Percentiles rank a stretch among this genome's conserved stretches.
Conservation (phyloP, 2,888 invertebrate genomes). For the Caradrina clavipalpis region DNA sequence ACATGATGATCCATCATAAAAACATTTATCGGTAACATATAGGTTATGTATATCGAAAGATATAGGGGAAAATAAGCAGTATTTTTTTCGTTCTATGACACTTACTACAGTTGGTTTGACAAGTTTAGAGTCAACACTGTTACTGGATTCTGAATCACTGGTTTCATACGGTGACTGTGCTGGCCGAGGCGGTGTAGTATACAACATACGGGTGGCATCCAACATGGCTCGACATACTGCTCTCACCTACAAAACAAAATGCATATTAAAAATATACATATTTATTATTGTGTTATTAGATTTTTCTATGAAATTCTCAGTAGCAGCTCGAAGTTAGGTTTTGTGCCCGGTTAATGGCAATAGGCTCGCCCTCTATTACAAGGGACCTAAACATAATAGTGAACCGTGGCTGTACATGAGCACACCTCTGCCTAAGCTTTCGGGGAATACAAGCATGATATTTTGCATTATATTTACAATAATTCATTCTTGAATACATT, state of each 20-base stretch:
- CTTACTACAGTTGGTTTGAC: constrained; percentile 69
- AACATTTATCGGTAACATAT: background rate
- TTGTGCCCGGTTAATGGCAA: no score
- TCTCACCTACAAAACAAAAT: constrained; percentile 78
- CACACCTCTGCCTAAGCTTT: no score
- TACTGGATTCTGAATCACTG: constrained; percentile 90
- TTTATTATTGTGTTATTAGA: no score
- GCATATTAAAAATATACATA: no score
- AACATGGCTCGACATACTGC: constrained; percentile 95
- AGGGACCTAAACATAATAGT: no score
- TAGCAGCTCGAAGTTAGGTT: no score
- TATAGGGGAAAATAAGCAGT: no score
- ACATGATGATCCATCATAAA: background rate
- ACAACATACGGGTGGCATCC: constrained; percentile 94
- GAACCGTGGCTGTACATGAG: no score
- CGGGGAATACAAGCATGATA: no score
- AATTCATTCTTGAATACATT: background rate
- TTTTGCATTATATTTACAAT: background rate
- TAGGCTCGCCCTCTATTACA: no score
- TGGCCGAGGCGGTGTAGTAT: constrained; percentile 88
- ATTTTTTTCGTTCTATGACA: background rate
- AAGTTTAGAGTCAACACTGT: constrained; percentile 87
- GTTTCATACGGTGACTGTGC: constrained; percentile 89
- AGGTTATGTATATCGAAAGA: no score
- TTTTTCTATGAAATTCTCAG: no score